Evolutionary conservation across 2,797 vertebrate genomes (phyloP), one percentile per base, ranked within the genome.

Genomic region (Psittacula derbiana): DNA sequence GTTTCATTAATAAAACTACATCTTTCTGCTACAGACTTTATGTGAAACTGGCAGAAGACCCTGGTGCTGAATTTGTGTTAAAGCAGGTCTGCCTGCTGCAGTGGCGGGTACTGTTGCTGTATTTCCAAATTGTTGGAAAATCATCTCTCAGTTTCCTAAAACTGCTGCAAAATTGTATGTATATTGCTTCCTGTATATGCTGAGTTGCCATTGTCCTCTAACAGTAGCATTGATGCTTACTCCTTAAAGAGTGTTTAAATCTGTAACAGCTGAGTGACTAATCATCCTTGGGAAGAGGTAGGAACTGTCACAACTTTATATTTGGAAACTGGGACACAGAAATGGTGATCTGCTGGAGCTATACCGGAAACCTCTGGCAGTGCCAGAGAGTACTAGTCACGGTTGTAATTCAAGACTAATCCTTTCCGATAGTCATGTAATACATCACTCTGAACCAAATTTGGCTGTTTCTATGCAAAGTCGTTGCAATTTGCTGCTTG

Each of bases 261-360:
- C 66, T 94, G 70, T 88, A 74, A 88, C 91, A 87, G 52, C 31
- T 13, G 43, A 40, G 69, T 87, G 93, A 91, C 61, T 95, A 83
- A 85, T 91, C 69, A 65, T 81, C 70, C 79, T 78, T 86, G 46
- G 24, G 62, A 80, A 84, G 80, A 66, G 43, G 62, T 53, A 81
- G 92, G 70, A 84, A 12, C 73, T 81, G 30, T 94, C n/a, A 24
- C 57, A 81, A 31, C 62, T 84, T 95, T 91, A 83, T 93, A 88
- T 94, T 94, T 94, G 95, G 91, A 96, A 96, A 95, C 86, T 94
- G 86, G 92, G 90, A 61, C 73, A 49, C n/a, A 90, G 50, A 88
- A 86, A 47, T 4, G 60, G 76, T 91, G 90, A 84, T 88, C 23
- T 7, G 24, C 50, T 88, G 83, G 67, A 96, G 90, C 80, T 94